Conservation (phyloP, 2,113 vertebrate genomes). For the Eulacestoma nigropectus region DNA sequence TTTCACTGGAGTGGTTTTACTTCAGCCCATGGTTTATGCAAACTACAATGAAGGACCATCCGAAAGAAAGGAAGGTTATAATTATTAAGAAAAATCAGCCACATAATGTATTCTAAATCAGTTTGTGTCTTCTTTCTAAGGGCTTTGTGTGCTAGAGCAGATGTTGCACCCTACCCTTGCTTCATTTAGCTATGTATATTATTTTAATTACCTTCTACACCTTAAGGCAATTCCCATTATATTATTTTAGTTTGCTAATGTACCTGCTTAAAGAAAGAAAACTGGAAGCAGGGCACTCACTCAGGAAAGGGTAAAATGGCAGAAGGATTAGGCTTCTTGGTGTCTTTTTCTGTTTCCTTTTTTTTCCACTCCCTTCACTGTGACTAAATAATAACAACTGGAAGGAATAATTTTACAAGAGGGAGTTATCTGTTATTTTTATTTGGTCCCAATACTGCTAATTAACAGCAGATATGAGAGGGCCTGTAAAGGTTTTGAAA, state of each 20-base stretch:
- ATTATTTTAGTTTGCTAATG: not conserved
- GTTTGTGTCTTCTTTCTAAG: not conserved
- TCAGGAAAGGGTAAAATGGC: not conserved
- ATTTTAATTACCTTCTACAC: slow-evolving; percentile 24
- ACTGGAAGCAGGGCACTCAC: not conserved
- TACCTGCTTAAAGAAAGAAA: not conserved
- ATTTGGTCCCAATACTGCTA: slow-evolving; percentile 25
- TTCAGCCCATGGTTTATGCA: not conserved
- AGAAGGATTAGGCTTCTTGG: not conserved
- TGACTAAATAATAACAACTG: slow-evolving; percentile 7
- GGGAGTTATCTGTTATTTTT: slow-evolving; percentile 13
- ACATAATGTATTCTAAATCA: not conserved
- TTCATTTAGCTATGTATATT: not conserved
- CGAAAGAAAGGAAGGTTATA: not conserved
- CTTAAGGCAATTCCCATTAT: not conserved
- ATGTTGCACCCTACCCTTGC: not conserved
- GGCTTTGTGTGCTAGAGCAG: not conserved
- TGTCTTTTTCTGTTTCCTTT: not conserved
- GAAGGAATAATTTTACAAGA: not conserved
- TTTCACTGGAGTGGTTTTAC: not conserved
- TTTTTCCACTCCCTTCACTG: not conserved
- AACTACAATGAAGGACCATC: not conserved
- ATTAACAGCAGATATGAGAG: slow-evolving; percentile 38
- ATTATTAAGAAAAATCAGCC: not conserved
- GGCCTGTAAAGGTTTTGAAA: not conserved